Evolutionary conservation across 2,797 vertebrate genomes (phyloP), one percentile per base, ranked within the genome.

Genomic region (Bradypodion pumilum): DNA sequence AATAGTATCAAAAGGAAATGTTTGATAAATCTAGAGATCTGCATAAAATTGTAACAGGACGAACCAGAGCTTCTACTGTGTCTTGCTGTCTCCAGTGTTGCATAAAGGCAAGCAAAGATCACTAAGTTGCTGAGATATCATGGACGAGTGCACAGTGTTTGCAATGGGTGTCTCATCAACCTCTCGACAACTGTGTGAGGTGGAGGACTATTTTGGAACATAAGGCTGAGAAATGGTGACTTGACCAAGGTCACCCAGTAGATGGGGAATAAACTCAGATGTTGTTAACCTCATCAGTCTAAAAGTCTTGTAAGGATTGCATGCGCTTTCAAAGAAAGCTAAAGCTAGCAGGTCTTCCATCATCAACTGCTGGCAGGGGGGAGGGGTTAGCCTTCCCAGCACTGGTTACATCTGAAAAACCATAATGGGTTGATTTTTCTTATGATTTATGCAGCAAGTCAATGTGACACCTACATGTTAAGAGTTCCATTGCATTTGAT

Each of bases 311-410:
- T 79, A 32, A 25, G 35, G 63, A 63, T 25, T 27, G 32, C 29
- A 62, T 73, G 49, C 29, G 42, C 66, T 81, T 76, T 85, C 49
- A 68, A 46, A 68, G 56, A 75, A 59, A 60, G 86, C 74, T 93
- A 92, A 88, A 85, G 87, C 44, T 66, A 68, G 69, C 60, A 74
- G 77, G 60, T 10, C 59, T 76, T 88, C 89, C 93, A 91, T 92
- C 89, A 90, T 90, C 93, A 80, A 93, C 91, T 94, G 65, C 92
- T 84, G 88, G 91, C 90, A 88, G 79, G 29, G 79, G 93, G 95
- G 96, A 95, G 96, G 94, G 95, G 95, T 96, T 96, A 96, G 95
- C 95, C 95, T 96, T 95, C 95, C 89, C 92, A 95, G 94, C 88
- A 89, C 85, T 94, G 95, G 94, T 95, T 95, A 95, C 89, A 84